Conservation (phyloP, 2,797 vertebrate genomes). For the Aphelocoma californica region DNA sequence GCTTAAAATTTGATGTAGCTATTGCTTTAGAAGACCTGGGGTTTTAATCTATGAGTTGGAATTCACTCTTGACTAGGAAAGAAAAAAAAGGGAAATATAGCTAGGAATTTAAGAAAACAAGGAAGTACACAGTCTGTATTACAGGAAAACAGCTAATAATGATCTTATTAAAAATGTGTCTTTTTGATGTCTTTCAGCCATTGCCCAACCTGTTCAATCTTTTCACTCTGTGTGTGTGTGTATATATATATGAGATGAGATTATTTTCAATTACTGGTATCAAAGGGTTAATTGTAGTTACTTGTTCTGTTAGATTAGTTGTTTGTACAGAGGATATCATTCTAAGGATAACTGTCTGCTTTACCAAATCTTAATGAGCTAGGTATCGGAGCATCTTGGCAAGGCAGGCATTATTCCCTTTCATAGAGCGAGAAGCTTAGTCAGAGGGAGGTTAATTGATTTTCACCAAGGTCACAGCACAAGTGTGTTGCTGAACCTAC, state of each 20-base stretch:
- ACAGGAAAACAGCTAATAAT: neutral
- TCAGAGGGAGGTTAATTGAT: conserved; percentile 59
- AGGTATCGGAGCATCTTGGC: neutral
- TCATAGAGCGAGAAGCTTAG: conserved; percentile 6
- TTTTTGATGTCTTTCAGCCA: neutral
- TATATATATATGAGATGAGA: neutral
- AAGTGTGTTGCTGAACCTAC: conserved; percentile 21
- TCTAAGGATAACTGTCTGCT: conserved; percentile 9
- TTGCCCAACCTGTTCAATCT: neutral
- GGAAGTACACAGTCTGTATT: neutral
- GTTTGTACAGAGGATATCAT: neutral
- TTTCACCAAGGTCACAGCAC: conserved; percentile 50
- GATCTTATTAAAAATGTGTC: neutral
- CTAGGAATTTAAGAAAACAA: neutral
- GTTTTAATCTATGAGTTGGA: neutral
- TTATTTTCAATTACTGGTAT: neutral
- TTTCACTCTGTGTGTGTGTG: neutral
- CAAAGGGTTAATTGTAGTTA: conserved; percentile 5
- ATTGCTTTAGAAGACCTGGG: neutral
- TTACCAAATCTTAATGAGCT: conserved; percentile 21
- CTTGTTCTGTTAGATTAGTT: neutral
- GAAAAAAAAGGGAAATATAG: neutral
- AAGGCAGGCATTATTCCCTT: conserved; percentile 14
- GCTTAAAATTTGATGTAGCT: neutral
- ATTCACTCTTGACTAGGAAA: neutral